phyloP scores from a whole-genome alignment of 2,113 vertebrate species.

The Albula glossodonta region DNA sequence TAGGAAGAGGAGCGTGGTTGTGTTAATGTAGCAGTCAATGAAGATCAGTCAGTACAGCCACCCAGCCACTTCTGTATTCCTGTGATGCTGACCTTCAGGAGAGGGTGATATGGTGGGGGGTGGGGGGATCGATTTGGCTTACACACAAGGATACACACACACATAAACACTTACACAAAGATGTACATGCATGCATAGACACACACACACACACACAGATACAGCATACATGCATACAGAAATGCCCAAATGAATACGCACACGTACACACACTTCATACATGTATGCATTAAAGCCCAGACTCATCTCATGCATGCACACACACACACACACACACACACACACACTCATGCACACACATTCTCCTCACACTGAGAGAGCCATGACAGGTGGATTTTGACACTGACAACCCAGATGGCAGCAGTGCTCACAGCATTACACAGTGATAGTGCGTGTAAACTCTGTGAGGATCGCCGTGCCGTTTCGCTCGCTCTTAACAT shows the following conservation, averaged over 20 bases:
- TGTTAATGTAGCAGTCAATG: neutral
- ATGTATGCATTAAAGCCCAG: no score
- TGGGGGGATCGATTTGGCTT: neutral
- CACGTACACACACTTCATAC: constrained; percentile 39
- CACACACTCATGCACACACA: constrained; percentile 42
- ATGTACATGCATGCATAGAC: constrained; percentile 36
- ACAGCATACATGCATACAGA: neutral
- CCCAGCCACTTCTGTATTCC: neutral
- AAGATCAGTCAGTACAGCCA: constrained; percentile 10
- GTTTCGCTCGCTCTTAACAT: no score
- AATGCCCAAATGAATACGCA: neutral
- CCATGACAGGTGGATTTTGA: constrained; percentile 18
- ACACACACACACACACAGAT: constrained; percentile 41
- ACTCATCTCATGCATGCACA: constrained; percentile 34
- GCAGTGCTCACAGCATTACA: neutral
- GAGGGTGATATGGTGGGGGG: neutral
- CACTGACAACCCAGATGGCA: constrained; percentile 37
- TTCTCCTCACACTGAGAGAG: neutral
- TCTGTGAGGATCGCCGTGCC: neutral
- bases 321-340: constrained; percentile 48
- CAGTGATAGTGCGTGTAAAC: constrained; percentile 36
- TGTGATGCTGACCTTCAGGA: constrained; percentile 10
- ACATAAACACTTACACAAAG: constrained; percentile 31
- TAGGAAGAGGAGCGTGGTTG: neutral
- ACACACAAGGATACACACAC: neutral